These are phyloP conservation scores for Austrolebias charrua DNA, from an alignment of 2,797 vertebrate species.

Conservation along the genomic window DNA sequence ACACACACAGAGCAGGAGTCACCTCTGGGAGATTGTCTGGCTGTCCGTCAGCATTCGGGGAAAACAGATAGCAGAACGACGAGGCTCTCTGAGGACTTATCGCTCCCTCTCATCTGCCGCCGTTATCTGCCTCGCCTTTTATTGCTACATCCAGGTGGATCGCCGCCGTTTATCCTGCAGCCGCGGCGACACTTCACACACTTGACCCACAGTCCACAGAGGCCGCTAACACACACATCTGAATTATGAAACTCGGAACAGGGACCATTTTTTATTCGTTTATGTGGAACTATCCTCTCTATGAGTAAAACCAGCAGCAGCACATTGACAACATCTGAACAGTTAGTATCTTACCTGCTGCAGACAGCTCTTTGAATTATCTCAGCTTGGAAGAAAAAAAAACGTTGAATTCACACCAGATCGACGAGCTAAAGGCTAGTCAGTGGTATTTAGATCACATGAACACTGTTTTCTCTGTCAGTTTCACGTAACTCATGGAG, in stretches of 20 bases:
- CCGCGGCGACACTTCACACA: conserved; percentile 16
- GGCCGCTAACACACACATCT: background rate
- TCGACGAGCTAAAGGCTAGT: too few species aligned
- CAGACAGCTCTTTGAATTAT: too few species aligned
- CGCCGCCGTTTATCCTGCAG: conserved; percentile 29
- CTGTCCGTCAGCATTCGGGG: conserved; percentile 15
- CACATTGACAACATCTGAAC: too few species aligned
- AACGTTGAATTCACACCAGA: too few species aligned
- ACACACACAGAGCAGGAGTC: conserved; percentile 13
- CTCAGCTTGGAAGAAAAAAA: too few species aligned
- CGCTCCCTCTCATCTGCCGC: conserved; percentile 40
- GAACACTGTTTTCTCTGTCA: too few species aligned
- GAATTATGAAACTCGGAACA: background rate
- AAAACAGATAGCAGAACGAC: conserved; percentile 45
- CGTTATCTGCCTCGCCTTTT: conserved; percentile 45
- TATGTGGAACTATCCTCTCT: too few species aligned
- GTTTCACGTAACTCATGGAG: too few species aligned
- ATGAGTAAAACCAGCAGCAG: too few species aligned
- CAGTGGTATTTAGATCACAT: too few species aligned
- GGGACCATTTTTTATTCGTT: too few species aligned
- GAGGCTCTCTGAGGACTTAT: conserved; percentile 35
- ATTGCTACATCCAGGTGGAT: conserved; percentile 41
- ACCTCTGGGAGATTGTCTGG: conserved; percentile 43
- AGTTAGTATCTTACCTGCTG: too few species aligned
- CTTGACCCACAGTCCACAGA: conserved; percentile 22